Conservation (phyloP, 1,140 invertebrate species). For the Pomacea maculata region DNA sequence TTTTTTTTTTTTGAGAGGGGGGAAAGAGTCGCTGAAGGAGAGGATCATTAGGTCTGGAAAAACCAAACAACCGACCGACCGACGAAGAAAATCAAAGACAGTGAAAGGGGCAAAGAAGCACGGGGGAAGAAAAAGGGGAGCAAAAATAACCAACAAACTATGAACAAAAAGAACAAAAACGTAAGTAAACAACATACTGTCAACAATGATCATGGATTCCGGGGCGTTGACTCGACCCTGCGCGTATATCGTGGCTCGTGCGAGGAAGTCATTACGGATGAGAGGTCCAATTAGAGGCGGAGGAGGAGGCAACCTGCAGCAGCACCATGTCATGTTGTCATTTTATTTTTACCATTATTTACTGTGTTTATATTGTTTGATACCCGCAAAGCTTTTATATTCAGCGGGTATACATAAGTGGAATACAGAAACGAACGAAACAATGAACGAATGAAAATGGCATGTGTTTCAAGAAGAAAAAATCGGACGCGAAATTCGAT, state of each 20-base stretch:
- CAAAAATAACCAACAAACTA: background rate
- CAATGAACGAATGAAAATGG: background rate
- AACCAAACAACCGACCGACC: no score
- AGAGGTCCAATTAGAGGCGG: background rate
- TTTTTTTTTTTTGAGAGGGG: no score
- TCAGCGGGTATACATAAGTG: background rate
- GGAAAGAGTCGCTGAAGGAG: no score
- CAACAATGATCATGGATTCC: slow-evolving; percentile 12
- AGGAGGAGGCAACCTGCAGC: slow-evolving; percentile 5
- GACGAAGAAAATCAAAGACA: background rate
- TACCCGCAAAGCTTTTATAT: background rate
- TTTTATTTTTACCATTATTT: background rate
- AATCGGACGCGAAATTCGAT: background rate
- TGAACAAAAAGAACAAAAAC: background rate
- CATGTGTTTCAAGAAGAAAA: background rate
- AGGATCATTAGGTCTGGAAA: no score
- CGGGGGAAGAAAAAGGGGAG: background rate
- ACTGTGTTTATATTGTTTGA: no score
- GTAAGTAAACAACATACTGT: background rate
- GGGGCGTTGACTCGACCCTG: background rate
- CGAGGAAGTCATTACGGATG: background rate
- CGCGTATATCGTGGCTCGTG: background rate
- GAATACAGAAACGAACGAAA: background rate
- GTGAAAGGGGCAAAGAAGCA: background rate
- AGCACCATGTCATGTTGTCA: background rate